phyloP scores from a whole-genome alignment of 2,888 invertebrate species.

The Parapristionchus giblindavisi region DNA sequence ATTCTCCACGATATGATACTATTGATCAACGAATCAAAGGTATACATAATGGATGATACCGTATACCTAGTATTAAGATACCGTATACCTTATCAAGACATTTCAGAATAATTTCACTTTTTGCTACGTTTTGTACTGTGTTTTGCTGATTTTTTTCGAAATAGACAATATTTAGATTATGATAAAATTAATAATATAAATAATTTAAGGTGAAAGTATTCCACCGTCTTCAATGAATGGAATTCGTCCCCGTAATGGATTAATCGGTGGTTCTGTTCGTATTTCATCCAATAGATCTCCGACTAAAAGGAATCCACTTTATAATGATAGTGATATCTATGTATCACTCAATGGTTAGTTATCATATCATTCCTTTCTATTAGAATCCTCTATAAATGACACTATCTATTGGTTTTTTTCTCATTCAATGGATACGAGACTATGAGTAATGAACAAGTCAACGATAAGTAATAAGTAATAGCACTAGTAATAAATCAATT shows the following conservation, averaged over 20 bases:
- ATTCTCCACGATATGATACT: constrained; percentile 46
- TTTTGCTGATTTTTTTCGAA: too few relatives aligned
- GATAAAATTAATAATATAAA: too few relatives aligned
- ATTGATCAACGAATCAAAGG: constrained; percentile 13
- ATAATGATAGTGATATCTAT: constrained; percentile 23
- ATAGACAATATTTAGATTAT: too few relatives aligned
- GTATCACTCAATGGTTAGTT: constrained; percentile 9
- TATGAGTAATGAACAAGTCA: too few relatives aligned
- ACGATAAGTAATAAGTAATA: too few relatives aligned
- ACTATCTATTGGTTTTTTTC: too few relatives aligned
- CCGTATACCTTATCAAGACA: background rate
- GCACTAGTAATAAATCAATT: too few relatives aligned
- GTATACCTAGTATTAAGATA: background rate
- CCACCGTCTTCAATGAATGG: background rate
- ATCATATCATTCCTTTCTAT: too few relatives aligned
- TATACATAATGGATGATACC: background rate
- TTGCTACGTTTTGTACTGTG: too few relatives aligned
- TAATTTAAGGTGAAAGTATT: background rate
- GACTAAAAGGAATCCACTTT: constrained; percentile 15
- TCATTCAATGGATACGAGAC: too few relatives aligned
- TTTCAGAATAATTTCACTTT: too few relatives aligned
- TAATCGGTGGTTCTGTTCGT: constrained; percentile 30
- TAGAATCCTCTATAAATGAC: too few relatives aligned
- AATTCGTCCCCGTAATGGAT: constrained; percentile 22
- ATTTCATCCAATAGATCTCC: background rate